These are phyloP conservation scores for Turritopsis dohrnii DNA, from an alignment of 30 jellyfish, hydroid and myxozoan species.

Conservation along the genomic window DNA sequence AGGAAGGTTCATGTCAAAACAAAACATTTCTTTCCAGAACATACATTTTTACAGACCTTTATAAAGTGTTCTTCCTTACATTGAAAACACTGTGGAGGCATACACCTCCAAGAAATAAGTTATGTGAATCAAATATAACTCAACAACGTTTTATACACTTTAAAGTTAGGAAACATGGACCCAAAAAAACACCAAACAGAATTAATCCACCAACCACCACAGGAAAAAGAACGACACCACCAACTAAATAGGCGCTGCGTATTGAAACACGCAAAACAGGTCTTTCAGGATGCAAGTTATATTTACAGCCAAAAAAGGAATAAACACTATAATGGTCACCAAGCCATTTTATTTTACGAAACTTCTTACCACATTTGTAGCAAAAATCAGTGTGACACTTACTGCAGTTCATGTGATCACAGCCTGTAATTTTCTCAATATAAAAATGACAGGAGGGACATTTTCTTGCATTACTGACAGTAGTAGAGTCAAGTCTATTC, in stretches of 20 bases:
- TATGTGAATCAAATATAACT: neutral
- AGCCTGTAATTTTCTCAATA: constrained; percentile 73
- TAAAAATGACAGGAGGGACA: constrained; percentile 72
- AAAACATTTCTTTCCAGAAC: too few relatives aligned
- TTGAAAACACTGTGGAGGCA: too few relatives aligned
- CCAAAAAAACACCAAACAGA: constrained; percentile 31
- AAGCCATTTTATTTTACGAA: constrained; percentile 45
- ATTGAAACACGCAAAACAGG: constrained; percentile 58
- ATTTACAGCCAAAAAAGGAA: constrained; percentile 71
- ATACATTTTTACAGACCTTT: too few relatives aligned
- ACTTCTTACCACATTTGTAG: constrained; percentile 65
- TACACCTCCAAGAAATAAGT: too few relatives aligned
- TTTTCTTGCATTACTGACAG: constrained; percentile 60
- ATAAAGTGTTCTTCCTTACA: too few relatives aligned
- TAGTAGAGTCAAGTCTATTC: constrained; percentile 15
- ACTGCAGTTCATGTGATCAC: constrained; percentile 81
- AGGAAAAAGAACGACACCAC: constrained; percentile 32
- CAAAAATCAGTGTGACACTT: constrained; percentile 83
- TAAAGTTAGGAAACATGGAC: neutral
- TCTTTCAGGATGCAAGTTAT: constrained; percentile 43
- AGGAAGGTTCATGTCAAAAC: too few relatives aligned
- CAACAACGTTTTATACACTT: neutral
- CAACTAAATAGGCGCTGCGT: constrained; percentile 40
- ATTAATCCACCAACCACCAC: constrained; percentile 33
- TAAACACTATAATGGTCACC: constrained; percentile 69